Percentiles rank a stretch among this genome's conserved stretches.
Conservation (phyloP, 2,888 invertebrate genomes). For the Erebia aethiops region DNA sequence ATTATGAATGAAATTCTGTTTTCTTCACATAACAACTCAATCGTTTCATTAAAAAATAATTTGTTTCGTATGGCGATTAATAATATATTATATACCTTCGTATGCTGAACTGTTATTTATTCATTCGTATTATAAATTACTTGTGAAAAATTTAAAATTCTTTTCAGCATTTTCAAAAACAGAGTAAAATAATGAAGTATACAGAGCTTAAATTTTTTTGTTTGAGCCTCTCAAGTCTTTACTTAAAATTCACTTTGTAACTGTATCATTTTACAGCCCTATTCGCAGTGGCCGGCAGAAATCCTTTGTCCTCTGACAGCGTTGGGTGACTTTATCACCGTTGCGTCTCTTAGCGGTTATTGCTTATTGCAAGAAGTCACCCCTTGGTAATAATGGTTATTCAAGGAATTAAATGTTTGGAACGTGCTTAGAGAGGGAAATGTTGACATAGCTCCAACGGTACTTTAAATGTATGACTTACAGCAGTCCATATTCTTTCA, state of each 20-base stretch:
- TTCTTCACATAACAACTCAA: background rate
- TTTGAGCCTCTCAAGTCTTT: background rate
- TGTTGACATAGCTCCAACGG: constrained; percentile 14
- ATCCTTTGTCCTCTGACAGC: constrained; percentile 67
- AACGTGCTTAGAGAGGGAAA: constrained; percentile 43
- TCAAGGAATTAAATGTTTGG: constrained; percentile 59
- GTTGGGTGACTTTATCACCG: constrained; percentile 65
- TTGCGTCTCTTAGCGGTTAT: constrained; percentile 67
- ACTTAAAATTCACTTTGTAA: background rate
- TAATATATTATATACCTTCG: no score
- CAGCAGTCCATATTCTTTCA: no score
- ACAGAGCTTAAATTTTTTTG: background rate
- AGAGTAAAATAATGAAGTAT: no score
- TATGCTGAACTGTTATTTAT: no score
- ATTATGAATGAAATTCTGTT: background rate
- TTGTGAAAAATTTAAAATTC: no score
- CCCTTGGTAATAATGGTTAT: constrained; percentile 44
- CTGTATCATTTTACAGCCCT: constrained; percentile 41
- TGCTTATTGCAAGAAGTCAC: constrained; percentile 52
- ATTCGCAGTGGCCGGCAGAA: constrained; percentile 53
- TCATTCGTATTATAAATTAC: no score
- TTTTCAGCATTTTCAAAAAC: no score
- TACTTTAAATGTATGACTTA: no score
- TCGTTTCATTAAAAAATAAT: background rate
- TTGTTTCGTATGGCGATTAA: background rate